These are phyloP conservation scores for Bellardia pandia DNA, from an alignment of 2,888 invertebrate genomes.

Conservation along the genomic window DNA sequence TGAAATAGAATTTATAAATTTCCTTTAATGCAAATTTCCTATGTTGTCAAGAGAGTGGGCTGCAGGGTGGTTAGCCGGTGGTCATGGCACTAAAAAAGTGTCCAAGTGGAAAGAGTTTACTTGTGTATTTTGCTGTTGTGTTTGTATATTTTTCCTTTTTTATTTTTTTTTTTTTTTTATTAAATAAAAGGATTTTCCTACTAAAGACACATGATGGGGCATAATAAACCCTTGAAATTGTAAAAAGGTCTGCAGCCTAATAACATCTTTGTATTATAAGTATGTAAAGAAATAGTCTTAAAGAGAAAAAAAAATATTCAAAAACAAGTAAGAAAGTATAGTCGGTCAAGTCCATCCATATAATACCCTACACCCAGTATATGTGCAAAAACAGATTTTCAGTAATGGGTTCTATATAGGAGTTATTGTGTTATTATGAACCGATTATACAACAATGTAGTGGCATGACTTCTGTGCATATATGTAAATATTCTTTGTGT, in stretches of 20 bases:
- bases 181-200: constrained; percentile 15
- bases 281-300: background rate
- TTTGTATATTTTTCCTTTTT: background rate
- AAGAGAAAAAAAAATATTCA: background rate
- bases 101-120: constrained; percentile 28
- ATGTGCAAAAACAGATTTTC: too few species aligned
- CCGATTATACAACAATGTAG: too few species aligned
- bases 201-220: constrained; percentile 5
- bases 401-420: too few species aligned
- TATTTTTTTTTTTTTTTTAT: too few species aligned
- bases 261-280: background rate
- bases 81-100: constrained; percentile 5
- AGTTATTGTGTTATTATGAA: too few species aligned
- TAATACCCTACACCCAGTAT: too few species aligned
- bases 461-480: too few species aligned
- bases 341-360: too few species aligned
- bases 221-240: constrained; percentile 38
- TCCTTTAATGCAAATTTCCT: constrained; percentile 7
- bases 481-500: too few species aligned
- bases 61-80: background rate
- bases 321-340: too few species aligned
- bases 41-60: background rate
- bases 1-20: constrained; percentile 11
- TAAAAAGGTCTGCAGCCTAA: constrained; percentile 9
- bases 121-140: too few species aligned